Evolutionary conservation across 2,888 invertebrate species (phyloP), one percentile per base, ranked within the genome.

Genomic region (Temnothorax unifasciatus): DNA sequence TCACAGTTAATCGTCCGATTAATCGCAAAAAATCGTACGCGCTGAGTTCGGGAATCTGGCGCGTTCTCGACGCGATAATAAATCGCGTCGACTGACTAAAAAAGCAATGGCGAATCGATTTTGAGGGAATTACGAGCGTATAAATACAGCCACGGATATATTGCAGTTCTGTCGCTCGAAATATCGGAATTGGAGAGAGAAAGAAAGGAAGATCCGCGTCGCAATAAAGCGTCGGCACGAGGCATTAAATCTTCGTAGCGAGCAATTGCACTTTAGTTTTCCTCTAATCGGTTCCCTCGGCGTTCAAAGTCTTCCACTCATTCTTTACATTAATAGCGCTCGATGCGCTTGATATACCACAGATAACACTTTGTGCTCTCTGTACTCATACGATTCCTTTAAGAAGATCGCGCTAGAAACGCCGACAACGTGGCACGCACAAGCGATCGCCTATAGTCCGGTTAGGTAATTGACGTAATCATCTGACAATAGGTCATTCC

Each of bases 391-490:
- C 18, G 41, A 54, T 54, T 25, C 54, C n/a, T 0, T n/a, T 13
- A 25, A 54, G 41, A 8, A 21, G 6, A 29, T 29, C 29, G 21
- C 25, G 21, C n/a, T 52, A 34, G 50, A n/a, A 47, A 29, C 15
- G 9, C 47, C 47, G 47, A 47, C 29, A 47, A 34, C 15, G 34
- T 13, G 21, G 13, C 54, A 44, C 54, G 44, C n/a, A 44, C 29
- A 44, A 21, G 52, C 68, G 41, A 54, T 13, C 68, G 34, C 8
- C 47, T 73, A 50, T 25, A 73, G 59, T 34, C 47, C 61, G 73
- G 79, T 81, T 81, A n/a, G 73, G 38, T 81, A 71, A 81, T 81
- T 81, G 79, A 81, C 79, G 79, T 38, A 81, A 81, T 81, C 73
- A 9, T 73, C 18, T 81, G 15, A 81, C 73, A 73, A 71, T 81